Conservation (phyloP, 64 coral and sea anemone genomes). For the Porites lutea region DNA sequence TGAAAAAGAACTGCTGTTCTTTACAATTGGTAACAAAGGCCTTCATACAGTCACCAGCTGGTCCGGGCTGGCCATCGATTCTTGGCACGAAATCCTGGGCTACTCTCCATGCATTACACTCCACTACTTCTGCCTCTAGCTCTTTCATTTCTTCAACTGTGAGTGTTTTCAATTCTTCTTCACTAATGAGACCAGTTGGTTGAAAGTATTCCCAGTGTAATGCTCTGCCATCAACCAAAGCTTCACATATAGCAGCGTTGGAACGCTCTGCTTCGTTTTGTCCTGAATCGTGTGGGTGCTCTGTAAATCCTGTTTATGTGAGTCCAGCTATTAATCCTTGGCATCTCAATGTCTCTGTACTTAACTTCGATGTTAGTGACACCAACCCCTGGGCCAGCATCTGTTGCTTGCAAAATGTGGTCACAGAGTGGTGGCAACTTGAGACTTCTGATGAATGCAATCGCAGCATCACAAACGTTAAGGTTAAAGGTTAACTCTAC, state of each 20-base stretch:
- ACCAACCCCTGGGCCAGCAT: conserved; percentile 34
- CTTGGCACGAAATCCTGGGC: conserved; percentile 14
- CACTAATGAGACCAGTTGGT: neutral
- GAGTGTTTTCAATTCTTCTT: conserved; percentile 50
- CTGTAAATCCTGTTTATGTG: conserved; percentile 27
- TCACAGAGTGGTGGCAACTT: neutral
- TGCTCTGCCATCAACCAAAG: too few species aligned
- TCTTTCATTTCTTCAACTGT: conserved; percentile 55
- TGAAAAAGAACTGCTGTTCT: neutral
- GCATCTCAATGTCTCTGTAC: conserved; percentile 49
- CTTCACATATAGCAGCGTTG: conserved; percentile 29
- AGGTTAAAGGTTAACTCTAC: too few species aligned
- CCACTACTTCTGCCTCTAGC: conserved; percentile 51
- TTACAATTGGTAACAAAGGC: conserved; percentile 62
- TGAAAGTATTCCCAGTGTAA: too few species aligned
- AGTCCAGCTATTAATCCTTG: conserved; percentile 13
- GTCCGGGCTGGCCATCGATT: conserved; percentile 47
- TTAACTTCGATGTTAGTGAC: conserved; percentile 66
- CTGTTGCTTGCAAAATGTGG: too few species aligned
- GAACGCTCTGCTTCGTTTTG: conserved; percentile 55
- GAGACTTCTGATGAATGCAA: conserved; percentile 48
- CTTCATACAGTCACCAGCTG: conserved; percentile 54
- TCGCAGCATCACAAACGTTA: conserved; percentile 33
- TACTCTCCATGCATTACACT: conserved; percentile 41
- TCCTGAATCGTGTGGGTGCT: conserved; percentile 9